Base-by-base conservation (phyloP, 2,797 vertebrate species). In the Merluccius polli region DNA sequence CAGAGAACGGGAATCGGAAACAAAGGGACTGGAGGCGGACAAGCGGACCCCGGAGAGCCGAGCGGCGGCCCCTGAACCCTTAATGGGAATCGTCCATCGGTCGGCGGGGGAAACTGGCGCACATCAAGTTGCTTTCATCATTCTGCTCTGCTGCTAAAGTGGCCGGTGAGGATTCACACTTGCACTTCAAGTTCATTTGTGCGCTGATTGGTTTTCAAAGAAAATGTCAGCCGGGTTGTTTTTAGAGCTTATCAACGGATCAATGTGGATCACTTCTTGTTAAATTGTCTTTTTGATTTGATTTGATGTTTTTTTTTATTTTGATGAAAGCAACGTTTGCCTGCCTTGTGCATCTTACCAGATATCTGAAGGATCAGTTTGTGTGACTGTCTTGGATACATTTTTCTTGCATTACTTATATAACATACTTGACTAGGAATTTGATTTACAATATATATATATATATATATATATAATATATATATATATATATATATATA, bases 41-140 rank as follows among this genome's bases (percentile, higher is more conserved):
- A n/a, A 88, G 82, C 79, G 89, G 86, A 87, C 73, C 86, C 85
- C 87, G 79, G 33, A 41, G 79, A 78, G 76, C 33, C 77, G n/a
- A 77, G 68, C 10, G 69, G 79, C 67, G 72, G 12, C 44, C 79
- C 72, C 75, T 77, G 81, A 52, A 81, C 79, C 78, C 79, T 75
- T 80, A 52, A 63, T 75, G 80, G 83, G 82, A 87, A 86, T 87
- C 88, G 84, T 82, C 70, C n/a, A 10, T 9, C 21, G 24, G 52
- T 59, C 7, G 24, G 18, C 18, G 15, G 52, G 52, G 52, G 52
- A 59, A n/a, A n/a, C n/a, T n/a, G n/a, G n/a, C n/a, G 52, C 52
- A 24, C 52, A 59, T 59, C 52, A 24, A 24, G n/a, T n/a, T 24
- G 7, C 52, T 1, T 63, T 88, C 68, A 88, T 90, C 79, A 81